These are phyloP conservation scores for Bombyx mandarina DNA, from an alignment of 1,140 invertebrate species.

Conservation along the genomic window DNA sequence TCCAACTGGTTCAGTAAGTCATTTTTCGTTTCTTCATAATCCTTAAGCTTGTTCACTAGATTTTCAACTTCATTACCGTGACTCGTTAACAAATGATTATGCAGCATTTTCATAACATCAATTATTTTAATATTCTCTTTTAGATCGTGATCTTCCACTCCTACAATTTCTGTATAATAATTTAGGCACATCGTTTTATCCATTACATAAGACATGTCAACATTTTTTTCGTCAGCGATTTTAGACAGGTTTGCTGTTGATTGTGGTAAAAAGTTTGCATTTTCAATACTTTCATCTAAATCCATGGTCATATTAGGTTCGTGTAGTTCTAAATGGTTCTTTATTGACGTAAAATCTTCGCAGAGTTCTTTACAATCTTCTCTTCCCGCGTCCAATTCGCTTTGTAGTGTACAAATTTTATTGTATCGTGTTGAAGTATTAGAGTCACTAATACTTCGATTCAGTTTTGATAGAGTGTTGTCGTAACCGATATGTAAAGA, in stretches of 20 bases:
- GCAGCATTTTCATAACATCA: constrained; percentile 53
- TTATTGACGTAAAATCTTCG: constrained; percentile 54
- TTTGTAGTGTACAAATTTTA: constrained; percentile 57
- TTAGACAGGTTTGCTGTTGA: constrained; percentile 20
- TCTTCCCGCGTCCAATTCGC: constrained; percentile 50
- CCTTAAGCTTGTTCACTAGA: constrained; percentile 44
- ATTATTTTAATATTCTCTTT: constrained; percentile 40
- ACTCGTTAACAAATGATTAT: constrained; percentile 33
- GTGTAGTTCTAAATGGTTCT: constrained; percentile 44
- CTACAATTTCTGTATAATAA: constrained; percentile 41
- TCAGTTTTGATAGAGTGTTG: constrained; percentile 32
- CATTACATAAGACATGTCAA: constrained; percentile 27
- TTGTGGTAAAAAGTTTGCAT: constrained; percentile 22
- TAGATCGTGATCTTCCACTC: constrained; percentile 23
- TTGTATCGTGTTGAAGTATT: constrained; percentile 50
- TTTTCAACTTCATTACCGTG: constrained; percentile 51
- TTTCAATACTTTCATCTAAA: constrained; percentile 45
- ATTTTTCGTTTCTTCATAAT: constrained; percentile 38
- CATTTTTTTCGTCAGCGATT: constrained; percentile 17
- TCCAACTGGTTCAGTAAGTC: constrained; percentile 28
- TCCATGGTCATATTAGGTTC: constrained; percentile 45
- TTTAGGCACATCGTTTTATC: constrained; percentile 50
- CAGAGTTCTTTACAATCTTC: constrained; percentile 58
- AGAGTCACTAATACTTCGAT: constrained; percentile 51
- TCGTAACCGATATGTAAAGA: constrained; percentile 18